Percentiles rank a stretch among this genome's conserved stretches.
Evolutionary conservation across 1,140 invertebrate species (phyloP).

Genomic region (Drosophila asahinai): DNA sequence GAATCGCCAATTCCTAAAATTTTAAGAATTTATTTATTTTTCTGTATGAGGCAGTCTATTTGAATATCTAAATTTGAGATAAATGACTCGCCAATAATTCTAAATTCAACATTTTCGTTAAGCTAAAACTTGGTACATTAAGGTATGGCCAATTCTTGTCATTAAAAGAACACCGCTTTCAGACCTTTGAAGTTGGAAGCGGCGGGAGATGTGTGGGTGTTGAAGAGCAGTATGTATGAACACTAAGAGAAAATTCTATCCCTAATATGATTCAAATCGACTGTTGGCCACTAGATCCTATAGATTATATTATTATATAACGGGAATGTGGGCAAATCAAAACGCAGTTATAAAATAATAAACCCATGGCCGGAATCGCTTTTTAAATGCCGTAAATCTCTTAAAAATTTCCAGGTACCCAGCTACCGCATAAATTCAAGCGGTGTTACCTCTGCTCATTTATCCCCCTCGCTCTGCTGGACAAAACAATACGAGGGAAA

Average conservation of each 20-base stretch:
- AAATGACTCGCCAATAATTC: no score
- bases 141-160: not conserved
- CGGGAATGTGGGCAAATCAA: conserved; percentile 36
- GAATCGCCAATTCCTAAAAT: no score
- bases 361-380: conserved; percentile 37
- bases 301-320: no score
- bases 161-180: not conserved
- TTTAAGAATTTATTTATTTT: no score
- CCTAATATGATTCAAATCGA: conserved; percentile 5
- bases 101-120: no score
- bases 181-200: not conserved
- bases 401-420: conserved; percentile 53
- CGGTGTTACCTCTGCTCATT: conserved; percentile 14
- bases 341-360: conserved; percentile 63
- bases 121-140: not conserved
- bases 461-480: conserved; percentile 7
- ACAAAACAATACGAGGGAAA: conserved; percentile 37
- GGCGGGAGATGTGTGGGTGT: not conserved
- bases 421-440: conserved; percentile 56
- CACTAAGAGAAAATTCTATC: not conserved
- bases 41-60: no score
- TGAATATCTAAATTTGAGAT: no score
- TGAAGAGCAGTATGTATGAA: not conserved
- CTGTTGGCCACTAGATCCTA: not conserved
- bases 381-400: conserved; percentile 67